Base-by-base conservation (phyloP, 2,113 vertebrate genomes). In the Colius striatus region DNA sequence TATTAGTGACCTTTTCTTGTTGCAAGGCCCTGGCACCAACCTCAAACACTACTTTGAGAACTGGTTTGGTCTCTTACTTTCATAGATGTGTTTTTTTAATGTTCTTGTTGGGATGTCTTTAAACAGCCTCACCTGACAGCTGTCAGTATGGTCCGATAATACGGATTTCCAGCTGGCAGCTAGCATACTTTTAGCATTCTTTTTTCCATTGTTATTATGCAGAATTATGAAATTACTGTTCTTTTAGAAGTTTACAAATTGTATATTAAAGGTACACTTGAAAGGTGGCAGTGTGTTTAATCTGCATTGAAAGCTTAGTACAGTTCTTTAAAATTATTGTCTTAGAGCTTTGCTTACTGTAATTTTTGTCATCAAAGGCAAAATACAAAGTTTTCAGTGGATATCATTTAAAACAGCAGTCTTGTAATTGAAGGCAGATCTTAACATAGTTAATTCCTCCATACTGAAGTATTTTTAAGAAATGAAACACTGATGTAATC, bases 281-380 rank as follows among this genome's bases (percentile, higher is more conserved):
- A 89, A 91, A 86, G 76, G 61, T 65, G 57, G 47, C 55, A 79
- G 45, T 26, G 60, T 66, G 85, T 94, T 93, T 93, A 82, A 55
- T 77, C 60, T 83, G 84, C 78, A 34, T 55, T 78, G 82, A 66
- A 70, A 86, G 27, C 16, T 15, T 36, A 57, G n/a, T 65, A 3
- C 21, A 47, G 23, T 34, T 70, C 88, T 85, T 79, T 25, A 61
- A 70, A 71, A 30, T 47, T 14, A 43, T 73, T 48, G 9, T n/a
- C n/a, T n/a, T 41, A 47, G 27, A 74, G 29, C 29, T 89, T 74
- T 74, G 32, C 41, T 61, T 53, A 6, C 26, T 26, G 47, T 65
- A 41, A 25, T 74, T 68, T 78, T 86, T 60, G 54, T 70, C 41
- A 66, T 76, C 32, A 74, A 78, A 86, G 61, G 53, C 61, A 71